A percentile compares a stretch with the other conserved stretches of the same genome.
Conservation (phyloP, 2,113 vertebrate species). For the Okapia johnstoni region DNA sequence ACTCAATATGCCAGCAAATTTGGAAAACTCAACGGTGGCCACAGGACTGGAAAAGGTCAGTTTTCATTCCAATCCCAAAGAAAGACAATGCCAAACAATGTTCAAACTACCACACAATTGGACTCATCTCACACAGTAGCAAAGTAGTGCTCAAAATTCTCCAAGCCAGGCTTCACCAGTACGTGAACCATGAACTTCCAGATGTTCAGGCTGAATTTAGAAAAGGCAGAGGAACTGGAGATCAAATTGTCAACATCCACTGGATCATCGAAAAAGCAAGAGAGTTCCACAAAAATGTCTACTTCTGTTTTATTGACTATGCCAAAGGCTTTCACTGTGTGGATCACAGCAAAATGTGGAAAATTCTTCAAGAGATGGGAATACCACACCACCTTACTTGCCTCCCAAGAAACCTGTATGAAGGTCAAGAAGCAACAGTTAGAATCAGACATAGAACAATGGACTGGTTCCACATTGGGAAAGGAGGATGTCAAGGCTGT, state of each 20-base stretch:
- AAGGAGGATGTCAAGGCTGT: neutral
- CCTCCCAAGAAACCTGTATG: neutral
- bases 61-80: neutral
- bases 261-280: neutral
- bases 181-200: neutral
- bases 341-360: neutral
- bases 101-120: neutral
- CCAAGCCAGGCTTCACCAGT: neutral
- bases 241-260: neutral
- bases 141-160: neutral
- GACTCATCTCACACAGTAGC: neutral
- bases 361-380: neutral
- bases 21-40: neutral
- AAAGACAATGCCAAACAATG: neutral
- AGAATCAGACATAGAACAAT: rapidly evolving
- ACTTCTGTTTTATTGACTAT: neutral
- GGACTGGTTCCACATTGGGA: neutral
- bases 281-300: neutral
- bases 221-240: neutral
- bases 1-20: neutral
- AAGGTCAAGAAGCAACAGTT: neutral
- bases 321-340: neutral
- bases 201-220: neutral
- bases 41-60: neutral
- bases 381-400: neutral